These are phyloP conservation scores for Orthosia gracilis DNA, from an alignment of 2,888 invertebrate species.

Conservation along the genomic window DNA sequence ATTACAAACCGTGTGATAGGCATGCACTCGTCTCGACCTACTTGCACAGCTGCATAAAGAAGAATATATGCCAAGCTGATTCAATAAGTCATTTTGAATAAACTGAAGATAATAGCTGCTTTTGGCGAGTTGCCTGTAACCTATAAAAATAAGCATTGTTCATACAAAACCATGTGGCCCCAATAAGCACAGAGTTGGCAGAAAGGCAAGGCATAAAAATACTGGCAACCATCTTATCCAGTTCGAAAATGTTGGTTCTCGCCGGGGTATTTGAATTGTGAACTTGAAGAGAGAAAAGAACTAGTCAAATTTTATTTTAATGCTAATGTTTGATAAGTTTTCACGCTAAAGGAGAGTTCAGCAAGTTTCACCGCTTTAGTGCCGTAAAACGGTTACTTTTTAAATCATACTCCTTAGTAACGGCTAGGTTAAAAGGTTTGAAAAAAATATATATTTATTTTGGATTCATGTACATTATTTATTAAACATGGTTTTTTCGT, in stretches of 20 bases:
- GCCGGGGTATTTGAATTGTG: not conserved
- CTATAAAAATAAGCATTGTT: slow-evolving; percentile 42
- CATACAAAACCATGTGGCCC: slow-evolving; percentile 6
- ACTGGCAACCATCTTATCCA: not conserved
- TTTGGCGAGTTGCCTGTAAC: slow-evolving; percentile 43
- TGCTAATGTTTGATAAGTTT: not conserved
- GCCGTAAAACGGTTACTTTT: no score
- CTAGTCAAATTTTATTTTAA: not conserved
- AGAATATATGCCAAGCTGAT: slow-evolving; percentile 42
- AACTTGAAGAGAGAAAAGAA: not conserved
- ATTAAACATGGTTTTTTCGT: no score
- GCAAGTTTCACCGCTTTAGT: no score
- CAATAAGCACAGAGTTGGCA: slow-evolving; percentile 24
- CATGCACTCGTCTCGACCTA: slow-evolving; percentile 47
- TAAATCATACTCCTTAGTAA: no score
- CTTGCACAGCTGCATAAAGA: slow-evolving; percentile 57
- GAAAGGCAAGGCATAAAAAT: not conserved
- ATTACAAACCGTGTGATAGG: slow-evolving; percentile 46
- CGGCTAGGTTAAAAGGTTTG: no score
- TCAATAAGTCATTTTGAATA: slow-evolving; percentile 31
- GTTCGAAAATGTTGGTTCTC: not conserved
- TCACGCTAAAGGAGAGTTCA: not conserved
- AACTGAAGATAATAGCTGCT: slow-evolving; percentile 19
- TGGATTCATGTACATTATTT: no score
- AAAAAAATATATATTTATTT: no score